A percentile compares a stretch with the other conserved stretches of the same genome.
phyloP scores from a whole-genome alignment of 23 tunicate species.

The Styela plicata region DNA sequence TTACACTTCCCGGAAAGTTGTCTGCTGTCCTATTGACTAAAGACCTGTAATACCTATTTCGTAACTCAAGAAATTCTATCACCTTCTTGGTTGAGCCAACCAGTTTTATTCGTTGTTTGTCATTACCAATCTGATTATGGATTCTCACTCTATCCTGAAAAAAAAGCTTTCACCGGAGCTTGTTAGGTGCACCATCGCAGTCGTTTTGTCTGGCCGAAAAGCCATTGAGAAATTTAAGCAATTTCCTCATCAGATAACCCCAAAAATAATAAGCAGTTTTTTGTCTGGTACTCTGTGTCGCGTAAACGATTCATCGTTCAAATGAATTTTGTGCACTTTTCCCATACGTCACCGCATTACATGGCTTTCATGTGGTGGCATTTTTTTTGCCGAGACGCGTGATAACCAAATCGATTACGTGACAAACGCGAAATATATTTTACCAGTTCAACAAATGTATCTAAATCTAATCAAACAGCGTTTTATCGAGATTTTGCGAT shows the following conservation, averaged over 20 bases:
- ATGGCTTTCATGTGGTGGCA: not conserved
- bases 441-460: no score
- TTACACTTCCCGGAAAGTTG: not conserved
- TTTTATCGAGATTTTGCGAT: no score
- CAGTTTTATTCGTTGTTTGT: no score
- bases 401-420: not conserved
- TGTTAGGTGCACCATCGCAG: not conserved
- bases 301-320: not conserved
- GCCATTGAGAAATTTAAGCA: not conserved
- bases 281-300: not conserved
- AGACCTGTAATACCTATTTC: no score
- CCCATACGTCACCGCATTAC: not conserved
- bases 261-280: not conserved
- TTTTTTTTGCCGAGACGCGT: not conserved
- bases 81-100: no score
- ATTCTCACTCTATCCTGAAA: no score
- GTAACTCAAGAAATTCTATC: no score
- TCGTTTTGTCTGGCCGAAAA: not conserved
- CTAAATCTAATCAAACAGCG: no score
- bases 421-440: not conserved
- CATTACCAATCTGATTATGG: no score
- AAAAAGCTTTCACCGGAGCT: not conserved
- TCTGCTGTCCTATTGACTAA: not conserved
- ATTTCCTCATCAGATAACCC: not conserved
- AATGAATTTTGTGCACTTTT: not conserved